A percentile compares a stretch with the other conserved stretches of the same genome.
Conservation (phyloP, 2,113 vertebrate species). For the Dicaeum eximium region DNA sequence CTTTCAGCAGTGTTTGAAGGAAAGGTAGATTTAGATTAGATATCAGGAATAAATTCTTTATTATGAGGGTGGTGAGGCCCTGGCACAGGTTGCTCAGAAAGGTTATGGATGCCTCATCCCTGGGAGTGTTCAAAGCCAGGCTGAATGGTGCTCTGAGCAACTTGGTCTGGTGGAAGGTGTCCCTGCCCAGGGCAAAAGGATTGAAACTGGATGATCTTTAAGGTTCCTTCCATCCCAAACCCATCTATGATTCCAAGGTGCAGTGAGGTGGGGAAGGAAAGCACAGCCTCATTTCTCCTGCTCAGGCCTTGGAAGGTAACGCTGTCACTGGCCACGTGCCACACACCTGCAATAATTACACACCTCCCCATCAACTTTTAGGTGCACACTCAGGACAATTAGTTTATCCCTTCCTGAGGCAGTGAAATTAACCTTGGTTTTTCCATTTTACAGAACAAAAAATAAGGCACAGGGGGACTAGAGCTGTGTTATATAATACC, state of each 20-base stretch:
- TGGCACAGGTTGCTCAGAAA: neutral
- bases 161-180: neutral
- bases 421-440: neutral
- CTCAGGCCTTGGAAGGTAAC: neutral
- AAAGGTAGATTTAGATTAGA: neutral
- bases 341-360: neutral
- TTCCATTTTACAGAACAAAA: neutral
- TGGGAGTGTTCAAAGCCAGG: neutral
- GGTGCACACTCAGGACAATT: neutral
- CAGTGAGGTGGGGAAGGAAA: neutral
- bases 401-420: neutral
- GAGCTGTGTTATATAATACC: neutral
- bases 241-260: rapidly evolving
- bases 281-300: neutral
- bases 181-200: neutral
- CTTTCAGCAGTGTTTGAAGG: neutral
- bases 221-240: neutral
- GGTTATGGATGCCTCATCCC: rapidly evolving
- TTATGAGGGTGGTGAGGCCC: rapidly evolving
- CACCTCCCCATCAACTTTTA: neutral
- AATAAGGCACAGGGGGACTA: neutral
- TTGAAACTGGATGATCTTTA: neutral
- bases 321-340: neutral
- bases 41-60: neutral
- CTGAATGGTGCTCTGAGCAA: neutral